These are phyloP conservation scores for Coracopsis vasa DNA, from an alignment of 2,113 vertebrate species.

Conservation along the genomic window DNA sequence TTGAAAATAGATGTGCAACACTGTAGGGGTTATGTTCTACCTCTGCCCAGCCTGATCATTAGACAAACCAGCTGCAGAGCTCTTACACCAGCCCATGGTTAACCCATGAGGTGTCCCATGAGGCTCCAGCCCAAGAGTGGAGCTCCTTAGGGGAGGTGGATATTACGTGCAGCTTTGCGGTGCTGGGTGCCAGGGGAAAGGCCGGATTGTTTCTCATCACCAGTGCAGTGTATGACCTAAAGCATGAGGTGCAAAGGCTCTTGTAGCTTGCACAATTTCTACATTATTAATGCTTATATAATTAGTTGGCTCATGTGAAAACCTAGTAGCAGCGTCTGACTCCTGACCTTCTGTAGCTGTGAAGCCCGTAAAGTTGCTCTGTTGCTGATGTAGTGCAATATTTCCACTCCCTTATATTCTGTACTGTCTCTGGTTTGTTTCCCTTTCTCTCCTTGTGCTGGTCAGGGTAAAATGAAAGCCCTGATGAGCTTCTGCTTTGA, in stretches of 20 bases:
- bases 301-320: not conserved
- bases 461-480: not conserved
- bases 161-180: not conserved
- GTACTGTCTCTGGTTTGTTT: not conserved
- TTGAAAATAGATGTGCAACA: not conserved
- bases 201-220: not conserved
- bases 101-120: not conserved
- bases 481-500: not conserved
- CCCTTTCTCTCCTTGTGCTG: not conserved
- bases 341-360: not conserved
- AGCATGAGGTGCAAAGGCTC: not conserved
- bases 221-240: not conserved
- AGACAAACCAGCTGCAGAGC: not conserved
- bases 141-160: not conserved
- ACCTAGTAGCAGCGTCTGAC: not conserved
- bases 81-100: not conserved
- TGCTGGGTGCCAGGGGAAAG: not conserved
- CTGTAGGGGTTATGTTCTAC: not conserved
- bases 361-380: not conserved
- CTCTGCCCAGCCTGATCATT: not conserved
- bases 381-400: not conserved
- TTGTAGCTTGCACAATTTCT: not conserved
- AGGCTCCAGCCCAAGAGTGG: not conserved
- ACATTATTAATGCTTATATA: not conserved
- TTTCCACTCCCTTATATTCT: not conserved